These are phyloP conservation scores for Formica exsecta DNA, from an alignment of 1,140 invertebrate genomes.

Conservation along the genomic window DNA sequence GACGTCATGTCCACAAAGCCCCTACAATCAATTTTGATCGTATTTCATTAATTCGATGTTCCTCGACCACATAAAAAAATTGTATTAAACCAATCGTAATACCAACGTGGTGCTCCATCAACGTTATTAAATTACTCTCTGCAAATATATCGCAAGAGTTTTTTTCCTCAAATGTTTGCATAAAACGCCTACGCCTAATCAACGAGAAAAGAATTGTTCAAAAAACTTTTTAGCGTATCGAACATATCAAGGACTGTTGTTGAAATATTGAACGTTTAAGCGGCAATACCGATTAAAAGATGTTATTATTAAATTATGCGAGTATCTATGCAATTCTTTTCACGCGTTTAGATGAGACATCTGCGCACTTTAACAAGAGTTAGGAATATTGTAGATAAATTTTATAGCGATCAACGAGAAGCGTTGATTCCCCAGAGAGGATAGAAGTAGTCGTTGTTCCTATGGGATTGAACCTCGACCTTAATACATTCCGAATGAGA, in stretches of 20 bases:
- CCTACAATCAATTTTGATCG: not conserved
- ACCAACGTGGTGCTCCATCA: not conserved
- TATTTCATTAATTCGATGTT: slow-evolving; percentile 5
- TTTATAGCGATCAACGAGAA: slow-evolving; percentile 22
- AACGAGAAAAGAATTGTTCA: no score
- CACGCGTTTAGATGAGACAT: not conserved
- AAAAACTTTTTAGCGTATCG: no score
- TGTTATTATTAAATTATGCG: no score
- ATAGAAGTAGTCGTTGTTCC: no score
- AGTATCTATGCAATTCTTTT: not conserved
- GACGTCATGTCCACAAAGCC: not conserved
- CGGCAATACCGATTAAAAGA: no score
- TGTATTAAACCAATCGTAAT: not conserved
- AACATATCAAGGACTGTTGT: no score
- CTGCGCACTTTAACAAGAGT: not conserved
- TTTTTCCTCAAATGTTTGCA: not conserved
- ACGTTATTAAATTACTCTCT: slow-evolving; percentile 15
- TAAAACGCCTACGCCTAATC: not conserved
- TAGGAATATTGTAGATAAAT: not conserved
- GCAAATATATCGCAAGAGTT: not conserved
- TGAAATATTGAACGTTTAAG: no score
- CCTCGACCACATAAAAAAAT: not conserved
- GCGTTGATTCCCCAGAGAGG: not conserved
- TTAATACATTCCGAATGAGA: slow-evolving; percentile 24
- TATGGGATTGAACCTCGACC: not conserved